phyloP scores from a whole-genome alignment of 2,113 vertebrate species.

The Spea multiplicata region DNA sequence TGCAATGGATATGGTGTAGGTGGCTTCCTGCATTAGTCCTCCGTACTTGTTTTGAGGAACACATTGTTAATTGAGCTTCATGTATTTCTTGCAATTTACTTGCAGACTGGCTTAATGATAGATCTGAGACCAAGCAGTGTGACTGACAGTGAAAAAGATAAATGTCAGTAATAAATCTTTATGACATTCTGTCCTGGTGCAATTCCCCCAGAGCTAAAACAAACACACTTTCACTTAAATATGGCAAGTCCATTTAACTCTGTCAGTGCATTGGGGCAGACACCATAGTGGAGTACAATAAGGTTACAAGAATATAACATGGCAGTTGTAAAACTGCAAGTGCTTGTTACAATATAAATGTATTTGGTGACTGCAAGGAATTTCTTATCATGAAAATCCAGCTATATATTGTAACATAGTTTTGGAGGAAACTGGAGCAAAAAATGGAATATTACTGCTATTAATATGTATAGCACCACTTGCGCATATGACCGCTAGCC shows the following conservation, averaged over 20 bases:
- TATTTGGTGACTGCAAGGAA: too few species aligned
- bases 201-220: neutral
- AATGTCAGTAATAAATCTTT: neutral
- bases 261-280: neutral
- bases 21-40: neutral
- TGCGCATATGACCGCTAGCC: too few species aligned
- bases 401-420: too few species aligned
- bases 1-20: neutral
- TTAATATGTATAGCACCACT: too few species aligned
- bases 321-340: too few species aligned
- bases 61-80: neutral
- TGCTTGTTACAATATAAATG: too few species aligned
- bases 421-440: too few species aligned
- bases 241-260: neutral
- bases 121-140: neutral
- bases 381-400: too few species aligned
- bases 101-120: neutral
- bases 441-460: too few species aligned
- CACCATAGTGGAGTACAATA: too few species aligned
- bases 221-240: neutral
- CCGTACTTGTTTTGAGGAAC: neutral
- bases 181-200: neutral
- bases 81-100: neutral
- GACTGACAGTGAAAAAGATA: neutral
- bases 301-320: too few species aligned